phyloP scores from a whole-genome alignment of 2,113 vertebrate genomes.

The Lycocorax pyrrhopterus region DNA sequence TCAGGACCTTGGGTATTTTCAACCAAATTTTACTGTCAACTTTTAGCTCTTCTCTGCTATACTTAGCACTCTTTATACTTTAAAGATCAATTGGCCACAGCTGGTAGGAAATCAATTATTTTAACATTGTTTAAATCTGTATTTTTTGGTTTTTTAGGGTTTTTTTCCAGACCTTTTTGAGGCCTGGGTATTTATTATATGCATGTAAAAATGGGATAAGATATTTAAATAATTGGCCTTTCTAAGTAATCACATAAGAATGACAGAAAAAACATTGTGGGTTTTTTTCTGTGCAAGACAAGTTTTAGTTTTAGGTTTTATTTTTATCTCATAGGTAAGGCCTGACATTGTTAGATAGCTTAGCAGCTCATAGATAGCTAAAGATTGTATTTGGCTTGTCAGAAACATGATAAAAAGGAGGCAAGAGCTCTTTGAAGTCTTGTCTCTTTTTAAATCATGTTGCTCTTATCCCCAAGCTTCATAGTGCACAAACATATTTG shows the following conservation, averaged over 20 bases:
- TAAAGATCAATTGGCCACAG: neutral
- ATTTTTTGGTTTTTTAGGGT: accelerated
- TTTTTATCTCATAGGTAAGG: neutral
- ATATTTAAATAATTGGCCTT: neutral
- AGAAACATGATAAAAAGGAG: neutral
- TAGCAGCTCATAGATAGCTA: neutral
- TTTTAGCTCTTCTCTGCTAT: neutral
- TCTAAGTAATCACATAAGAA: neutral
- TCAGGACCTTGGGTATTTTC: neutral
- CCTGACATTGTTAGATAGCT: neutral
- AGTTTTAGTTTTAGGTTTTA: neutral
- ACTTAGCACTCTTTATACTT: neutral
- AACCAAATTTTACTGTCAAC: neutral
- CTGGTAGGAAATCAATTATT: neutral
- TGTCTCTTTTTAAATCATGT: neutral
- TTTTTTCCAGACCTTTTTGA: neutral
- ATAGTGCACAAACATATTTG: neutral
- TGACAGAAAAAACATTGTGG: neutral
- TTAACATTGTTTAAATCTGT: neutral
- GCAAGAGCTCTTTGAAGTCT: neutral
- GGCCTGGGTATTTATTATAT: neutral
- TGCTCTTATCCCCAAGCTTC: neutral
- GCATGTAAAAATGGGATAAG: neutral
- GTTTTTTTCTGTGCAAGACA: neutral
- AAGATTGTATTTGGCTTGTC: neutral